Percentiles rank a stretch among this genome's conserved stretches.
These are phyloP conservation scores for Drosophila suzukii DNA, from an alignment of 1,140 invertebrate species.

Conservation along the genomic window DNA sequence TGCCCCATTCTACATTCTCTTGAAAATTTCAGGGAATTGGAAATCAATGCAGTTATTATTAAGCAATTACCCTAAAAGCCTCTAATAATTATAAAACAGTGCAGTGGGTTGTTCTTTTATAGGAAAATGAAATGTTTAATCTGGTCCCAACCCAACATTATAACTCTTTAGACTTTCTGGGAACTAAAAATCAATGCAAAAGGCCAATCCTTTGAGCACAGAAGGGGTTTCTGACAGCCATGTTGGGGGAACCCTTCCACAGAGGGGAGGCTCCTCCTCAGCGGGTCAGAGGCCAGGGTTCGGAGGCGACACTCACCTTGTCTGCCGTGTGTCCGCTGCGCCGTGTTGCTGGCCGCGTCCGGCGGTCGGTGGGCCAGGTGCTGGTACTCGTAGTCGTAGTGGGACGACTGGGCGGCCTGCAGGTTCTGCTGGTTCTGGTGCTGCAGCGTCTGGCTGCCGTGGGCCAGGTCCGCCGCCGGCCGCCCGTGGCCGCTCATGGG, in stretches of 20 bases:
- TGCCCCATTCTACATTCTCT: no score
- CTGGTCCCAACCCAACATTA: no score
- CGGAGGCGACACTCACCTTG: conserved; percentile 66
- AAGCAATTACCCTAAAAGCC: no score
- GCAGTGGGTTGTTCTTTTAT: no score
- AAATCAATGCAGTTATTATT: neutral
- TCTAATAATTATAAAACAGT: no score
- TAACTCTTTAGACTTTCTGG: no score
- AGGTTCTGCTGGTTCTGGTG: conserved; percentile 82
- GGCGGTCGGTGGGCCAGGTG: conserved; percentile 78
- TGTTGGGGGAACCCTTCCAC: no score
- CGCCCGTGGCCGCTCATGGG: conserved; percentile 59
- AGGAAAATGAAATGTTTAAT: no score
- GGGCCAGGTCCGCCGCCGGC: conserved; percentile 33
- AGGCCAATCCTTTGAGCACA: neutral
- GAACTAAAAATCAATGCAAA: no score
- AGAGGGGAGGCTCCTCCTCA: neutral
- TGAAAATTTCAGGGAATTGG: neutral
- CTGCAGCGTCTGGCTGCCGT: conserved; percentile 78
- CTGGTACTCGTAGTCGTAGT: conserved; percentile 79
- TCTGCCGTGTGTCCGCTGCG: conserved; percentile 82
- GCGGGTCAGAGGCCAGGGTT: neutral
- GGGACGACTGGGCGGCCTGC: conserved; percentile 68
- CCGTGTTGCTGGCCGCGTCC: conserved; percentile 65
- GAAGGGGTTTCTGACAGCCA: no score